Base-by-base conservation (phyloP, 2,797 vertebrate genomes). In the Gallirallus australis region DNA sequence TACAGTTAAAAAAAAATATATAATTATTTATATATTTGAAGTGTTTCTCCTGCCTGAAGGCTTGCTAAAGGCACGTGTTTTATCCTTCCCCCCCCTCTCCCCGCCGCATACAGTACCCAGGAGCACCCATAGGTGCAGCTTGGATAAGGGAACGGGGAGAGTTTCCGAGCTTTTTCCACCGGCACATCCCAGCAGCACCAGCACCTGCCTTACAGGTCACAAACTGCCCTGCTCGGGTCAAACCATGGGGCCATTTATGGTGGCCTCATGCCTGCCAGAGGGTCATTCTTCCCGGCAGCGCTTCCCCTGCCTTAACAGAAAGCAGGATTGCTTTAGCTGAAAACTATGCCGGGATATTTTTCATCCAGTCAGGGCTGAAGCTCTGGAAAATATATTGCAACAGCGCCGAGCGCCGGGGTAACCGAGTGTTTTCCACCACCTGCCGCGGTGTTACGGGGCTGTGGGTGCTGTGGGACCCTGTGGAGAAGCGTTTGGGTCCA, bases 301-400 rank as follows among this genome's bases (percentile, higher is more conserved):
- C 35, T 69, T 70, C 52, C 76, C 39, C 17, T 19, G 52, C 76
- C 47, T 42, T 90, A 78, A 76, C 90, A 94, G 16, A 93, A 86
- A 88, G 92, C 89, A 90, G 93, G 90, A 94, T 61, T 27, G 84
- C 95, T 78, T 31, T 30, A 68, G 72, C 15, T 69, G 77, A 88
- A 78, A 94, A 56, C 69, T 72, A 31, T 84, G 86, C 85, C 0
- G 9, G 83, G 59, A 12, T 92, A 30, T 93, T 94, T 96, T 86
- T 94, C 81, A 96, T 91, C 52, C 2, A 0, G 61, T 88, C 90
- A 83, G 88, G 88, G 76, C 57, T 82, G 86, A 54, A 85, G 69
- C 53, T 94, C 61, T 88, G 89, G 72, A 90, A 87, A 94, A 93
- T 39, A 13, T 2, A 61, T 66, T 42, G 69, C 82, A 89, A 83